Evolutionary conservation across 2,888 invertebrate species (phyloP), one percentile per base, ranked within the genome.

Genomic region (Proisotoma minuta): DNA sequence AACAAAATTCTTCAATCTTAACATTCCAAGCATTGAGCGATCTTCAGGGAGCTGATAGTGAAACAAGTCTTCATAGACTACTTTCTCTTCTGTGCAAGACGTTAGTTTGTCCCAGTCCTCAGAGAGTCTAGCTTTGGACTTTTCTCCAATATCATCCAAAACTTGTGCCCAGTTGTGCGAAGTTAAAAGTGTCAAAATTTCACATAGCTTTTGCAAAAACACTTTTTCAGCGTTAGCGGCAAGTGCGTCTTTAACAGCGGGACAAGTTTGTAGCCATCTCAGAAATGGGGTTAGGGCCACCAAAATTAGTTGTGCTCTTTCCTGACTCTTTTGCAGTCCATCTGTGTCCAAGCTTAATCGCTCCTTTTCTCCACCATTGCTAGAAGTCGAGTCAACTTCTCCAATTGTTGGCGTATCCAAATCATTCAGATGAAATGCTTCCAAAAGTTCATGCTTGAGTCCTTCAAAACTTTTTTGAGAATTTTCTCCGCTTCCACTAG

Each of bases 211-310:
- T 15, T 63, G 62, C 12, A 72, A 49, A 52, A 71, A 71, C 5
- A 65, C 57, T 53, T 69, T 68, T 18, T 69, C 72, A 47, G 65
- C 66, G 48, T 69, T 69, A 4, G 68, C 66, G 8, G 70, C 68
- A 50, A 72, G 67, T 1, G 70, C 72, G 52, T 68, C 66, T 47
- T 64, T 68, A 12, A 72, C 66, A 40, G 61, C 66, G 2, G 68
- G 63, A 27, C 68, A 69, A n/a, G 62, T 58, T 57, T 69, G 64
- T 47, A 73, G 53, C 71, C 73, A 73, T 28, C 68, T 39, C 4
- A 71, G 61, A 39, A 71, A 73, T 4, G 73, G 73, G 8, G 57
- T 27, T 20, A 71, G 27, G 3, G 73, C 68, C 3, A 69, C 63
- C 5, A 73, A 43, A 3, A 67, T 28, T 8, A 67, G 65, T 48